phyloP scores from a whole-genome alignment of 2,113 vertebrate genomes.

The Ailurus styani region DNA sequence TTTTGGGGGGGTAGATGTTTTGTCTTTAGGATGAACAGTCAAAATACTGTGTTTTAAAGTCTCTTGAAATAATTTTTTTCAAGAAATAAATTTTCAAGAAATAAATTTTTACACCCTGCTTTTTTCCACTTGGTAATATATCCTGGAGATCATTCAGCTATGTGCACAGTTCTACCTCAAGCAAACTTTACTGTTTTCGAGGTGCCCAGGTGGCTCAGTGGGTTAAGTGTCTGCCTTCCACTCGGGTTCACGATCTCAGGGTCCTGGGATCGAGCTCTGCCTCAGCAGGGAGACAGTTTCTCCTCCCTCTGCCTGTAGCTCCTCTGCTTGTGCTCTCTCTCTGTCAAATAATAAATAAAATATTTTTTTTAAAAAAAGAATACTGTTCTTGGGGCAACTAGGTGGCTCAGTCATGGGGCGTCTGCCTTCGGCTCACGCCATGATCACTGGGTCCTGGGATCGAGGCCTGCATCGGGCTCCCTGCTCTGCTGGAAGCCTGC shows the following conservation, averaged over 20 bases:
- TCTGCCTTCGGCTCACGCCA: neutral
- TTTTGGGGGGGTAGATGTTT: neutral
- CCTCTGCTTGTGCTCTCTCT: neutral
- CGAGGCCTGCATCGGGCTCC: accelerated
- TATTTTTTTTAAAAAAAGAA: no score
- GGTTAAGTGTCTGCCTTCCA: no score
- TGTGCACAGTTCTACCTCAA: neutral
- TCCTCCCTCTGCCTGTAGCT: no score
- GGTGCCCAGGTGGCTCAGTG: neutral
- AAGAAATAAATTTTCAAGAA: no score
- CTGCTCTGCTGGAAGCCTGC: neutral
- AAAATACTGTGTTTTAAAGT: neutral
- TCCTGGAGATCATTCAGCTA: neutral
- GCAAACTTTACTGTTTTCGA: neutral
- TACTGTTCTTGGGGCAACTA: neutral
- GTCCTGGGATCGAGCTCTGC: no score
- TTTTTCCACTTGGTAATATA: neutral
- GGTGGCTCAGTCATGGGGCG: neutral
- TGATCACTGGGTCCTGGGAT: neutral
- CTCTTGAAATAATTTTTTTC: neutral
- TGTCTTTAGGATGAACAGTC: neutral
- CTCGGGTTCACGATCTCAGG: no score
- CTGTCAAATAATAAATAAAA: neutral
- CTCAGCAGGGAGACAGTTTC: no score
- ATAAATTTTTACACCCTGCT: neutral